Base-by-base conservation (phyloP, 2,797 vertebrate genomes). In the Crossoptilon crossoptilon region DNA sequence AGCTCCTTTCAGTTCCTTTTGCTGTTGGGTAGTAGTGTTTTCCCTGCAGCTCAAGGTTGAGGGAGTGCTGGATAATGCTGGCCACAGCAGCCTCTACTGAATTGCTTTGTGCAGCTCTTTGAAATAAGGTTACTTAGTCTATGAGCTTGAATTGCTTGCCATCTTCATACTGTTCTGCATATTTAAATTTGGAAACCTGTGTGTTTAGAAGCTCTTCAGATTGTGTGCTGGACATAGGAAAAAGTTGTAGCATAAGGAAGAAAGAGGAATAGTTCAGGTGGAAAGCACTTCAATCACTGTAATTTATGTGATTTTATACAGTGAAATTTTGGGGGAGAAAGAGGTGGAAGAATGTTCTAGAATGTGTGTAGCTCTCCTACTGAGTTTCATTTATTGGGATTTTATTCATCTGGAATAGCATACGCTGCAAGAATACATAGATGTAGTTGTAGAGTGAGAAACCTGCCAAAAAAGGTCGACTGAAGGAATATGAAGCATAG, bases 61-160 rank as follows among this genome's bases (percentile, higher is more conserved):
- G 33, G 24, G 18, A 44, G 58, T 63, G 49, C 27, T 27, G 26
- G 16, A 4, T 69, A 7, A 35, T 10, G 12, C 43, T 95, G 41
- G 31, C 63, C 70, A 21, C 33, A 41, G 51, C 51, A 84, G 3
- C 58, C 5, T 87, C 55, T 64, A 3, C 29, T 62, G 23, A 1
- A 78, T 88, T 80, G 79, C 35, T 73, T 71, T 43, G 80, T 94
- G 9, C 1, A 44, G 3, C 23, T 55, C 4, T 74, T 29, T 72
- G 58, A 69, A 21, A 9, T 64, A 27, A 44, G 44, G 41, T 39
- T 87, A 14, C 22, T 85, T 83, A 51, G 35, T 21, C 5, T 73
- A 27, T 49, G 39, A 84, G 68, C 80, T 91, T 93, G 70, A 93
- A 88, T 56, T 87, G 80, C 83, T 84, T 92, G 35, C 70, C 68